Conservation (phyloP, 2,888 invertebrate species). For the Eristalinus aeneus region DNA sequence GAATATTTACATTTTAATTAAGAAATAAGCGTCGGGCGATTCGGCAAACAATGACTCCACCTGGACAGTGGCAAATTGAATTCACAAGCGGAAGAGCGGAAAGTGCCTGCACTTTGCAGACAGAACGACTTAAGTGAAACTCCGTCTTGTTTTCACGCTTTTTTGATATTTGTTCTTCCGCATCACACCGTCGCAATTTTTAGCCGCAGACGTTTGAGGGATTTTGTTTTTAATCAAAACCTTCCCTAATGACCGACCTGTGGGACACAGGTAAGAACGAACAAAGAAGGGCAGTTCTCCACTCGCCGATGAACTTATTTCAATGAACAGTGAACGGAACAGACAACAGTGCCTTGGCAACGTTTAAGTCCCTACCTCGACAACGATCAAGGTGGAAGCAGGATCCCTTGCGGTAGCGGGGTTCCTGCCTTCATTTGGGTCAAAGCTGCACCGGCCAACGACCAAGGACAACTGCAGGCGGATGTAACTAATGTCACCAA, state of each 20-base stretch:
- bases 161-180: not conserved
- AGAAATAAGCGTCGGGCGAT: conserved; percentile 27
- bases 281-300: not conserved
- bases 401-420: not conserved
- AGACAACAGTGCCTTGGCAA: conserved; percentile 4
- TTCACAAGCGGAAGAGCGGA: not conserved
- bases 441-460: conserved; percentile 58
- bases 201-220: conserved; percentile 29
- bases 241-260: conserved; percentile 24
- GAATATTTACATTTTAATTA: conserved; percentile 64
- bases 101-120: not conserved
- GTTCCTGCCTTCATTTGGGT: conserved; percentile 51
- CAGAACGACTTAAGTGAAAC: not conserved
- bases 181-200: not conserved
- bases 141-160: not conserved
- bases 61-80: conserved; percentile 46
- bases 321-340: conserved; percentile 14
- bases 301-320: conserved; percentile 23
- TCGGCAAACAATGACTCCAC: conserved; percentile 39
- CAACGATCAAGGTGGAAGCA: not conserved
- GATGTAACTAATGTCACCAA: conserved; percentile 60
- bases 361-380: not conserved
- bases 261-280: conserved; percentile 28
- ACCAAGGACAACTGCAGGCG: conserved; percentile 62
- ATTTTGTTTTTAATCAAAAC: conserved; percentile 42